Base-by-base conservation (phyloP, 2,113 vertebrate species). In the Cinclus cinclus region DNA sequence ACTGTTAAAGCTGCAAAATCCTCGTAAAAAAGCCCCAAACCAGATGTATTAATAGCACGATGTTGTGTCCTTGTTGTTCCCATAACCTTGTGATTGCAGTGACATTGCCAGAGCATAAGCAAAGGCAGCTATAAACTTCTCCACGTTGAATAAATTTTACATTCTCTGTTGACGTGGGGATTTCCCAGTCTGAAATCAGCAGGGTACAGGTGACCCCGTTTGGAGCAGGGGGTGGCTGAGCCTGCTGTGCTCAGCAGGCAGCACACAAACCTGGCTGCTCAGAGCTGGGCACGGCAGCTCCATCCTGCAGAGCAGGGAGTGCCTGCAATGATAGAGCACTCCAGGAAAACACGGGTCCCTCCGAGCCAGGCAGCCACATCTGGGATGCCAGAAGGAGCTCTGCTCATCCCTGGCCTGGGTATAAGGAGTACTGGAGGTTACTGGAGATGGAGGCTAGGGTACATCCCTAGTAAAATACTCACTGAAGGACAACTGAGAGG, bases 1-100 rank as follows among this genome's bases (percentile, higher is more conserved):
- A 95, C 75, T 88, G 47, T 47, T 93, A 95, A 94, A 94, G 39
- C 90, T 96, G 73, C 60, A 93, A 92, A 95, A 92, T 93, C 88
- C 80, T 87, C 90, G 92, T 90, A 56, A 75, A 93, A 89, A 1
- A 5, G 53, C 80, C 88, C 71, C 50, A 94, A 75, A 83, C 19
- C 53, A 89, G 88, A 78, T 2, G 0, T 49, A 91, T 78, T 94
- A 93, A 90, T 39, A 78, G 56, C 24, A 20, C 56, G 74, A 92
- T 71, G 49, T 41, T 87, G 86, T 71, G 44, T 44, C 76, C 79
- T 90, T 6, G 12, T 75, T 90, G 79, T 89, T 95, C 76, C 76
- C 71, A 49, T 93, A 81, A 64, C 79, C 88, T 91, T 81, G 71
- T 46, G 86, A 96, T 68, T 89, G 60, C 82, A 89, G 41, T 75